Conservation (phyloP, 2,888 invertebrate genomes). For the Cosmia pyralina region DNA sequence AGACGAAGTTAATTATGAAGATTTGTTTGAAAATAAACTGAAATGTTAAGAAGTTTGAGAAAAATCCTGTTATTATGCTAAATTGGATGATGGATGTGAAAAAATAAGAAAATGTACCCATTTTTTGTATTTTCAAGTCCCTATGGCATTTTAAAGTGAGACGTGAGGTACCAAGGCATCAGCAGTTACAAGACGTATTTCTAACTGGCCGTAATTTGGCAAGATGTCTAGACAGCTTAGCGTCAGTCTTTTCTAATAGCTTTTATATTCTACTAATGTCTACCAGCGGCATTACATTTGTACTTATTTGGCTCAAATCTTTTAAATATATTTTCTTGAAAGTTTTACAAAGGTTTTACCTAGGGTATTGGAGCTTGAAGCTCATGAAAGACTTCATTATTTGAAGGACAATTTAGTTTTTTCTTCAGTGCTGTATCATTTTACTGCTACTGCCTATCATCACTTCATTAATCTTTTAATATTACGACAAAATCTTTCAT, state of each 20-base stretch:
- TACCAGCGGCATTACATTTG: constrained; percentile 32
- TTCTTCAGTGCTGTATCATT: no score
- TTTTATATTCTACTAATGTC: constrained; percentile 54
- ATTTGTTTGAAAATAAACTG: constrained; percentile 14
- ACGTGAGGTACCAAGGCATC: constrained; percentile 32
- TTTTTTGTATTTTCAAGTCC: constrained; percentile 26
- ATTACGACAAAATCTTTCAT: constrained; percentile 8
- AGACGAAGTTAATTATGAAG: not conserved
- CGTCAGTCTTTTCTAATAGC: constrained; percentile 58
- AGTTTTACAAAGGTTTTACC: not conserved
- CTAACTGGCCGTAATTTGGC: constrained; percentile 52
- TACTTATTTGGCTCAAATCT: constrained; percentile 24
- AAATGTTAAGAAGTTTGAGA: constrained; percentile 20
- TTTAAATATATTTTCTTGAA: constrained; percentile 7
- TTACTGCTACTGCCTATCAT: not conserved
- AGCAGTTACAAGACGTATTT: constrained; percentile 38
- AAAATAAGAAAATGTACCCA: constrained; percentile 23
- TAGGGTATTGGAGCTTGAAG: not conserved
- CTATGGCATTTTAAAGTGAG: constrained; percentile 44
- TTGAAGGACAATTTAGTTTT: not conserved
- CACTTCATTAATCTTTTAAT: not conserved
- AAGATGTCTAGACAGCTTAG: constrained; percentile 62
- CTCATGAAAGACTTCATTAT: not conserved
- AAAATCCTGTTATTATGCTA: constrained; percentile 30
- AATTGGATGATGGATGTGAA: constrained; percentile 27